Evolutionary conservation across 2,888 invertebrate genomes (phyloP).

Genomic region (Brenthis hecate): DNA sequence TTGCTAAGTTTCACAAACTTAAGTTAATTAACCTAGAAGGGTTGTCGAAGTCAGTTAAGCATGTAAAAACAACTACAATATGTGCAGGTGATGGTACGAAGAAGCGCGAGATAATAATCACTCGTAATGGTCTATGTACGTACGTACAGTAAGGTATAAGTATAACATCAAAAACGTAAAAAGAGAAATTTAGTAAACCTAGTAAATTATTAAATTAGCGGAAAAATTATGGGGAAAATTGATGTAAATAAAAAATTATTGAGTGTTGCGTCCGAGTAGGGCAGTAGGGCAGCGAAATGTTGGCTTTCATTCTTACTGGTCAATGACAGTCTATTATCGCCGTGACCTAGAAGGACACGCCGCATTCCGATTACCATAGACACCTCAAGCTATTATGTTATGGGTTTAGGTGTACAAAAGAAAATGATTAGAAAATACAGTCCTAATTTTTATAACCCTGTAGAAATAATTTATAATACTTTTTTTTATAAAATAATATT

Average conservation of each 20-base stretch:
- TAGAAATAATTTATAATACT: too few species aligned
- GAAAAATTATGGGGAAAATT: conserved; percentile 27
- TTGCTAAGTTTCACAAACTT: too few species aligned
- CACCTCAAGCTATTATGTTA: conserved; percentile 11
- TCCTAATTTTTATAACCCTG: too few species aligned
- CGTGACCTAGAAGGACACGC: conserved; percentile 68
- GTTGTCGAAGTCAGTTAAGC: too few species aligned
- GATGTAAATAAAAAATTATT: conserved; percentile 58
- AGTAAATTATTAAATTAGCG: conserved; percentile 21
- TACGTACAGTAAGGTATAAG: too few species aligned
- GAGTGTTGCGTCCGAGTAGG: conserved; percentile 55
- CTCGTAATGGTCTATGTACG: too few species aligned
- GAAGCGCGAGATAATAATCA: too few species aligned
- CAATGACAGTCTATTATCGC: conserved; percentile 51
- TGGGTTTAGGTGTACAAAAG: conserved; percentile 8
- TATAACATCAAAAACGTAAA: background rate
- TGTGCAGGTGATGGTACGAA: too few species aligned
- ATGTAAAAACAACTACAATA: too few species aligned
- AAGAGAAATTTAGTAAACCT: conserved; percentile 13
- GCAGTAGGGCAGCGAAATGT: conserved; percentile 69
- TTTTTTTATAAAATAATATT: too few species aligned
- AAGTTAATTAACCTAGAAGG: too few species aligned
- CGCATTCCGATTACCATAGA: conserved; percentile 59
- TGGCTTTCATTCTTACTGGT: conserved; percentile 57
- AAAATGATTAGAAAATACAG: background rate